Evolutionary conservation across 92 coral and sea anemone species (phyloP).

Genomic region (Nematostella vectensis): DNA sequence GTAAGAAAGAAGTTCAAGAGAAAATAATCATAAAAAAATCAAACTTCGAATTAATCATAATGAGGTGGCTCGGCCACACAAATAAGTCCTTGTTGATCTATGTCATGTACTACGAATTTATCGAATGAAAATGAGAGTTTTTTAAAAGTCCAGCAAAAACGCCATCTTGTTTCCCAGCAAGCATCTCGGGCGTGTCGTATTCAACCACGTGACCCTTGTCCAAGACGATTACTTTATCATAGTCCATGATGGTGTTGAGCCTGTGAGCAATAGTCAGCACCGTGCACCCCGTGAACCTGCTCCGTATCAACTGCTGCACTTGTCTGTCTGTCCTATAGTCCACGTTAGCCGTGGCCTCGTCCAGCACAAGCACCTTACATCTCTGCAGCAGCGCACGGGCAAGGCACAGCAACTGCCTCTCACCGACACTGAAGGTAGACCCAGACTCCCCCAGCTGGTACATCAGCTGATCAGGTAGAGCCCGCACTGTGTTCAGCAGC

Average conservation of each 20-base stretch:
- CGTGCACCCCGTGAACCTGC: slow-evolving; percentile 16
- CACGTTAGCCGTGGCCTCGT: slow-evolving; percentile 20
- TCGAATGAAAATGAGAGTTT: slow-evolving; percentile 5
- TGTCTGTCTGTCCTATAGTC: slow-evolving; percentile 13
- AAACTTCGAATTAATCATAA: too few relatives aligned
- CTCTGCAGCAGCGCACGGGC: slow-evolving; percentile 15
- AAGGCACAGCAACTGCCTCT: slow-evolving; percentile 9
- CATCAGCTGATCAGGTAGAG: slow-evolving; percentile 5
- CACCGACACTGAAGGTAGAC: slow-evolving; percentile 13
- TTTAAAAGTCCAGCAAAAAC: slow-evolving; percentile 18
- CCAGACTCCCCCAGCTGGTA: slow-evolving; percentile 10
- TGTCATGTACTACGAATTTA: too few relatives aligned
- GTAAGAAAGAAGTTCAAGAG: too few relatives aligned
- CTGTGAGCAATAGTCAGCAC: slow-evolving; percentile 31
- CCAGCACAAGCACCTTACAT: slow-evolving; percentile 14
- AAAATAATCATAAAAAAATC: too few relatives aligned
- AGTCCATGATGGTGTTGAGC: slow-evolving; percentile 32
- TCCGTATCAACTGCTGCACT: slow-evolving; percentile 11
- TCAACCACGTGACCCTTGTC: slow-evolving; percentile 27
- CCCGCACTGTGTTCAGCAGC: neutral
- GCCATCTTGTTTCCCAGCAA: slow-evolving; percentile 19
- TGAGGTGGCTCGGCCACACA: too few relatives aligned
- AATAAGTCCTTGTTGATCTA: too few relatives aligned
- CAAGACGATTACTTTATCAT: slow-evolving; percentile 38
- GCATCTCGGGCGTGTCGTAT: slow-evolving; percentile 29